Evolutionary conservation across 2,113 vertebrate species (phyloP).

Genomic region (Speoplatyrhinus poulsoni): DNA sequence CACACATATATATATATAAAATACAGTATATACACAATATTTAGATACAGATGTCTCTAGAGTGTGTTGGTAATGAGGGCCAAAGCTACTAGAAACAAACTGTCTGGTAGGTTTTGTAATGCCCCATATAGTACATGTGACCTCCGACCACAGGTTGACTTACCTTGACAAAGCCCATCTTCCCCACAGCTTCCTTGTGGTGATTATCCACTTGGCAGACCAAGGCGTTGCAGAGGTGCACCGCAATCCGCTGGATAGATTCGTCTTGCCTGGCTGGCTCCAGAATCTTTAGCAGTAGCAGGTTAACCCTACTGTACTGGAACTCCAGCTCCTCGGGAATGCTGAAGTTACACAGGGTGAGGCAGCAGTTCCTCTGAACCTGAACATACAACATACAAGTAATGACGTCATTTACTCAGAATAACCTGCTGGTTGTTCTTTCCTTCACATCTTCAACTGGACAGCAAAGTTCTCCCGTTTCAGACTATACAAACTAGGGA

Average conservation of each 20-base stretch:
- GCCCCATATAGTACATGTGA: not conserved
- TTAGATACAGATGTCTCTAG: too few relatives aligned
- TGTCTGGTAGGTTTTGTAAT: not conserved
- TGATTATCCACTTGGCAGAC: constrained; percentile 99
- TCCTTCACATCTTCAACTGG: too few relatives aligned
- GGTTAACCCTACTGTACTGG: constrained; percentile 93
- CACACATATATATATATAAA: too few relatives aligned
- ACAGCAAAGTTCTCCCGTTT: too few relatives aligned
- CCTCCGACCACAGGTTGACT: not conserved
- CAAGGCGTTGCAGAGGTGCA: constrained; percentile 95
- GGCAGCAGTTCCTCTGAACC: constrained; percentile 98
- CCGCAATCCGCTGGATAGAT: constrained; percentile 96
- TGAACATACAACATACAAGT: constrained; percentile 40
- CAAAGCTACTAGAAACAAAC: not conserved
- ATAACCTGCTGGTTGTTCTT: too few relatives aligned
- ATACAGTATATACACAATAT: too few relatives aligned
- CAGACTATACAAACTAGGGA: too few relatives aligned
- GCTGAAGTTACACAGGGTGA: constrained; percentile 97
- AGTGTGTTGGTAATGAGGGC: too few relatives aligned
- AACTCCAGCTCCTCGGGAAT: constrained; percentile 98
- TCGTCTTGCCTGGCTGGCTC: constrained; percentile 92
- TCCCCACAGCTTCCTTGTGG: constrained; percentile 96
- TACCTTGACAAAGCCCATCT: constrained; percentile 99
- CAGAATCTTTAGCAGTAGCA: constrained; percentile 93
- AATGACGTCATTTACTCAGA: too few relatives aligned